Conservation (phyloP, 2,797 vertebrate species). For the Peromyscus eremicus region DNA sequence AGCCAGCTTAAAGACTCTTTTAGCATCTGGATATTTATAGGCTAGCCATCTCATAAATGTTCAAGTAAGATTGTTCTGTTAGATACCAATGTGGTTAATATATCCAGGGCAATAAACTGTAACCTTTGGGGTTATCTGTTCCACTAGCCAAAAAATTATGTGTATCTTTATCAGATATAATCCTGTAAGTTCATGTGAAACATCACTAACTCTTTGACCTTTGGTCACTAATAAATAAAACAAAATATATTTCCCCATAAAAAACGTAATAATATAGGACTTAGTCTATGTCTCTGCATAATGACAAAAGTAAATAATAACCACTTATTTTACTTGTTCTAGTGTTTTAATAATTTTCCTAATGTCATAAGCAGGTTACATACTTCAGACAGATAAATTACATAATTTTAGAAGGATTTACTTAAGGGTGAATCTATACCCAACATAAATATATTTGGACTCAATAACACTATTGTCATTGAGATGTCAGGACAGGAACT, state of each 20-base stretch:
- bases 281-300: neutral
- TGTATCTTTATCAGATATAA: neutral
- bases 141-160: neutral
- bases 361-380: neutral
- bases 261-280: neutral
- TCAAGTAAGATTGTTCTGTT: neutral
- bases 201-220: neutral
- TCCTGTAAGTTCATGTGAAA: constrained; percentile 9
- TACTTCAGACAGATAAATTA: neutral
- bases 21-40: neutral
- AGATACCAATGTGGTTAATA: neutral
- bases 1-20: neutral
- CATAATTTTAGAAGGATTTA: neutral
- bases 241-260: neutral
- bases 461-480: neutral
- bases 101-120: neutral
- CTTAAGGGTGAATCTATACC: neutral
- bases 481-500: neutral
- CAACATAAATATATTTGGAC: neutral
- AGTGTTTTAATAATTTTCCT: constrained; percentile 26
- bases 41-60: neutral
- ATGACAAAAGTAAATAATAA: neutral
- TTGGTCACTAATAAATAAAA: constrained; percentile 8
- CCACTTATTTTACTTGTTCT: neutral
- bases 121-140: neutral